Evolutionary conservation across 1,140 invertebrate genomes (phyloP), one percentile per base, ranked within the genome.

Genomic region (Carcinoscorpius rotundicauda): DNA sequence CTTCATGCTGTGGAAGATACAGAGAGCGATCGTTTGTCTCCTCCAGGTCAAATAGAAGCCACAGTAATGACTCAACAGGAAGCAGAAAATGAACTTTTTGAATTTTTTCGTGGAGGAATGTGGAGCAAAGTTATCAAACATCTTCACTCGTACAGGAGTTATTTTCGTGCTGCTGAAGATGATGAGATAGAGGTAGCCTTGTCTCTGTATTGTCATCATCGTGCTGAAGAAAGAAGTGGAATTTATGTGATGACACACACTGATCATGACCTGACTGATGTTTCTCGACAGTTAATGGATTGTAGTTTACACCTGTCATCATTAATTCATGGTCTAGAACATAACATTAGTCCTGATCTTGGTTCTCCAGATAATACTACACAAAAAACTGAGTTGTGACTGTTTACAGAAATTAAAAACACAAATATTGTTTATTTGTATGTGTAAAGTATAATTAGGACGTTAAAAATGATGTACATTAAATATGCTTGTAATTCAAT

Each of bases 151-250:
- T 81, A 82, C 73, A 81, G 80, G 60, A 80, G 81, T 6, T 78
- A 82, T 58, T 86, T 85, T 80, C 78, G 78, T 9, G 74, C 81
- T 62, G 70, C 69, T 6, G 67, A 71, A 50, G 76, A 77, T 59
- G 77, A 87, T 74, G 84, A 86, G 66, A 78, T 88, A 6, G 80
- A 83, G n/a, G 82, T 82, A 6, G 81, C 87, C 62, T 78, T 88
- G 56, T 85, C 83, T 76, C 82, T 87, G 68, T 88, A 86, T 73
- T 87, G 86, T 72, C 82, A 80, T 70, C 82, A 86, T 69, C 73
- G 87, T 64, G 82, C 85, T 53, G 82, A 85, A 70, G 84, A 87
- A 69, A 82, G 82, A 76, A 78, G 82, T 69, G 85, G 86, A 85
- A 77, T 76, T 68, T 72, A 85, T 67, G 82, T 84, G 0, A 80